Evolutionary conservation across 2,113 vertebrate genomes (phyloP).

Genomic region (Muntiacus reevesi): DNA sequence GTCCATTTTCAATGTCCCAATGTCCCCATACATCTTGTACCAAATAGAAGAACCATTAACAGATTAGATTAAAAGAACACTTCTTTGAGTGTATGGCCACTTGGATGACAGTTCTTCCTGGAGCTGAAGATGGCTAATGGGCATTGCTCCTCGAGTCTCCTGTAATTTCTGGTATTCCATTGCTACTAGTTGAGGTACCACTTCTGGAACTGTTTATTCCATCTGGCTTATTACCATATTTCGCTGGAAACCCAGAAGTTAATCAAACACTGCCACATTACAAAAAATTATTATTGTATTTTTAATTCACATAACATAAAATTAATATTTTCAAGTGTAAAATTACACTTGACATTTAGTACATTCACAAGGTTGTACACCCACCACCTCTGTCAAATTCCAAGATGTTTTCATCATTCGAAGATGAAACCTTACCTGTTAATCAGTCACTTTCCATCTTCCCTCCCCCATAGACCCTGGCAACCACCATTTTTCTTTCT

Average conservation of each 20-base stretch:
- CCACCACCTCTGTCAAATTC: not conserved
- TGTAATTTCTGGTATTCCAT: not conserved
- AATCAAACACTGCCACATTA: not conserved
- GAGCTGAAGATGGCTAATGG: not conserved
- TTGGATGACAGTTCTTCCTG: not conserved
- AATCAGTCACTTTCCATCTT: not conserved
- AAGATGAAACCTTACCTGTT: not conserved
- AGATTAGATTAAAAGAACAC: not conserved
- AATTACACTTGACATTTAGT: not conserved
- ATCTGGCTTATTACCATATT: not conserved
- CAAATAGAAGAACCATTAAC: not conserved
- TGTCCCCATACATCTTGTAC: not conserved
- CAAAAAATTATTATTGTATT: not conserved
- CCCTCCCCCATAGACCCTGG: not conserved
- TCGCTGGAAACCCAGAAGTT: not conserved
- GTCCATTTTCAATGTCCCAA: not conserved
- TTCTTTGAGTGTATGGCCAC: not conserved
- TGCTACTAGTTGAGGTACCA: not conserved
- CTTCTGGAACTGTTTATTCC: not conserved
- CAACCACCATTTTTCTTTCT: not conserved
- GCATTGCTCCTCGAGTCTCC: not conserved
- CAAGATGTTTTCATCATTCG: not conserved
- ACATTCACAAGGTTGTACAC: not conserved
- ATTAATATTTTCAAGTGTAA: not conserved
- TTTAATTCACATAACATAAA: not conserved